phyloP scores from a whole-genome alignment of 2,888 invertebrate species.

The Thumatha senex region DNA sequence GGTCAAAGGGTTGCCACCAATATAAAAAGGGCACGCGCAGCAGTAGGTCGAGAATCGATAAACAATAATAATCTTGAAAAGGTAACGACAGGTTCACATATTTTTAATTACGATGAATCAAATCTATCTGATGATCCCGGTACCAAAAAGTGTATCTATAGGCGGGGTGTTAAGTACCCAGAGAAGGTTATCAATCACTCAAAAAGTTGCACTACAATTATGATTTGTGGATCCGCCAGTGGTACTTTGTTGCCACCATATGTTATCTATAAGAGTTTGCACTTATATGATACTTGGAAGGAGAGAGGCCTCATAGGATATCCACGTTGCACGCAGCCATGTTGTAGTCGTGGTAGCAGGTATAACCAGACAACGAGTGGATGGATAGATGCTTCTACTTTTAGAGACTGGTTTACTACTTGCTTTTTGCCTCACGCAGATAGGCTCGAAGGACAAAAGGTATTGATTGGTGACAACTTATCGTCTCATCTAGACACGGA shows the following conservation, averaged over 20 bases:
- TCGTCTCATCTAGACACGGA: conserved; percentile 13
- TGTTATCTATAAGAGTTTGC: background rate
- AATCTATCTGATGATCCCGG: background rate
- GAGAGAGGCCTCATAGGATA: background rate
- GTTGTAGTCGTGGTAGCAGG: background rate
- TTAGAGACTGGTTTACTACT: conserved; percentile 24
- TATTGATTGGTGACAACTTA: conserved; percentile 14
- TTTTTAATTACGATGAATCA: background rate
- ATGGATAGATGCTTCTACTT: conserved; percentile 24
- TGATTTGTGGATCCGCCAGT: background rate
- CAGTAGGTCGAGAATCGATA: background rate
- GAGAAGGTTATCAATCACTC: background rate
- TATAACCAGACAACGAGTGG: background rate
- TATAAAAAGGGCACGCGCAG: background rate
- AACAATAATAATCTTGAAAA: background rate
- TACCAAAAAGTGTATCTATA: background rate
- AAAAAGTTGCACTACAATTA: background rate
- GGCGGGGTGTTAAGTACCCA: background rate
- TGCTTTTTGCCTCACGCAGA: conserved; percentile 12
- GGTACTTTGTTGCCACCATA: background rate
- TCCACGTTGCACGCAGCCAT: background rate
- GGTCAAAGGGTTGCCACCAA: background rate
- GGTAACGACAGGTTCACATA: background rate
- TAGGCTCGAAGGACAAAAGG: conserved; percentile 9
- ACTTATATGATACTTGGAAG: background rate